Conservation (phyloP, 37 sponge, comb jelly and placozoan genomes). For the Cliona cf. orientalis region DNA sequence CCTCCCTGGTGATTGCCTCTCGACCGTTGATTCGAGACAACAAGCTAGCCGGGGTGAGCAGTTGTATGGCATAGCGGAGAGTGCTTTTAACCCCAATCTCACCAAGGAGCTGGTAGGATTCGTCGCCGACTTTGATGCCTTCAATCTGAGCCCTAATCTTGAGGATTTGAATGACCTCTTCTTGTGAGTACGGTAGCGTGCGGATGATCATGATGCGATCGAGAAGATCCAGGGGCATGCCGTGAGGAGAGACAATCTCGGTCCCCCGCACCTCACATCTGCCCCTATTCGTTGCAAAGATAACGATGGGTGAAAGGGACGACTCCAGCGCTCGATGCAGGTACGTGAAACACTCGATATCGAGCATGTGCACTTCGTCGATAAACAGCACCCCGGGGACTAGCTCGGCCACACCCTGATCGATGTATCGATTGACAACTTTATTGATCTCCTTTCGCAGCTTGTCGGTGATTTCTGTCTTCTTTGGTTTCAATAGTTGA, state of each 20-base stretch:
- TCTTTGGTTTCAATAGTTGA: slow-evolving; percentile 95
- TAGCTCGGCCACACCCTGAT: slow-evolving; percentile 98
- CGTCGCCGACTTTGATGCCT: slow-evolving; percentile 75
- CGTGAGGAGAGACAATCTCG: slow-evolving; percentile 92
- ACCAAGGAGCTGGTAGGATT: slow-evolving; percentile 76
- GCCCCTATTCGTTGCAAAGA: slow-evolving; percentile 98
- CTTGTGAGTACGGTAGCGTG: slow-evolving; percentile 92
- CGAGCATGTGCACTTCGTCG: slow-evolving; percentile 99
- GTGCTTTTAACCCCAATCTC: slow-evolving; percentile 91
- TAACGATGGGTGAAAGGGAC: slow-evolving; percentile 93
- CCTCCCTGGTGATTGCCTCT: slow-evolving; percentile 80
- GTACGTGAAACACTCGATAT: slow-evolving; percentile 99
- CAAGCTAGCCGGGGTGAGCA: slow-evolving; percentile 92
- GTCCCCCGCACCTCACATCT: slow-evolving; percentile 93
- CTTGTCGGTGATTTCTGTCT: slow-evolving; percentile 99
- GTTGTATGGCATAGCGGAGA: slow-evolving; percentile 92
- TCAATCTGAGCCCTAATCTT: slow-evolving; percentile 92
- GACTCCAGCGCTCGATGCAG: slow-evolving; percentile 96
- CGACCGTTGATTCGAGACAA: slow-evolving; percentile 94
- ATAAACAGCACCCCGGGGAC: slow-evolving; percentile 98
- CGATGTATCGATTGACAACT: slow-evolving; percentile 99
- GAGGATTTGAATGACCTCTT: slow-evolving; percentile 94
- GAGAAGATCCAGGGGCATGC: slow-evolving; percentile 94
- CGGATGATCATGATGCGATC: slow-evolving; percentile 96
- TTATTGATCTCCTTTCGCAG: slow-evolving; percentile 99